Percentiles rank a stretch among this genome's conserved stretches.
These are phyloP conservation scores for Muscina levida DNA, from an alignment of 2,888 invertebrate species.

Conservation along the genomic window DNA sequence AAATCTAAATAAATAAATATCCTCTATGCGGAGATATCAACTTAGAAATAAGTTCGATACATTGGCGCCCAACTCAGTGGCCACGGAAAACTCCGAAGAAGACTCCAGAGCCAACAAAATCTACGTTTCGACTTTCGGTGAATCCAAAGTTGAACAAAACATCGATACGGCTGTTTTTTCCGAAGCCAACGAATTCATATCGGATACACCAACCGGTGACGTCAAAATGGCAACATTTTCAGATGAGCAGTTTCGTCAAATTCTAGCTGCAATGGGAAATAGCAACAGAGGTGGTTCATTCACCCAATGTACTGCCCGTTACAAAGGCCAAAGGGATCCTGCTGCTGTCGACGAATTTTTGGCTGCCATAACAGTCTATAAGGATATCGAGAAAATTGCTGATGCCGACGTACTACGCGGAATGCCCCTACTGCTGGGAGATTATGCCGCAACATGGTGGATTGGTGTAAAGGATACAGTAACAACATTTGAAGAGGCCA, in stretches of 20 bases:
- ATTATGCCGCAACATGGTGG: slow-evolving; percentile 65
- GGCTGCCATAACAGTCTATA: slow-evolving; percentile 51
- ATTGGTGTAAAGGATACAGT: slow-evolving; percentile 53
- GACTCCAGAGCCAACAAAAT: too few species aligned
- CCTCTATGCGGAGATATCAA: too few species aligned
- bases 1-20: too few species aligned
- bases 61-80: too few species aligned
- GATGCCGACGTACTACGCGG: slow-evolving; percentile 57
- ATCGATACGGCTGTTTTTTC: too few species aligned
- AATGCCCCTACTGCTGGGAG: slow-evolving; percentile 59
- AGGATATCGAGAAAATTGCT: slow-evolving; percentile 57
- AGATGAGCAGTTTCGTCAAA: slow-evolving; percentile 2
- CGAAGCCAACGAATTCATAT: too few species aligned
- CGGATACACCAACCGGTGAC: too few species aligned
- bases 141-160: too few species aligned
- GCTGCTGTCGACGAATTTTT: slow-evolving; percentile 58
- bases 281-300: slow-evolving; percentile 3
- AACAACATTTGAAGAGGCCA: slow-evolving; percentile 41
- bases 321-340: slow-evolving; percentile 30
- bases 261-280: slow-evolving; percentile 16
- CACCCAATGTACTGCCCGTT: slow-evolving; percentile 31
- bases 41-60: too few species aligned
- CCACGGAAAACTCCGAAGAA: too few species aligned
- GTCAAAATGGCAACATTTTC: background rate
- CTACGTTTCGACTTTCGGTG: too few species aligned